These are phyloP conservation scores for Cygnus olor DNA, from an alignment of 2,797 vertebrate genomes.

Conservation along the genomic window DNA sequence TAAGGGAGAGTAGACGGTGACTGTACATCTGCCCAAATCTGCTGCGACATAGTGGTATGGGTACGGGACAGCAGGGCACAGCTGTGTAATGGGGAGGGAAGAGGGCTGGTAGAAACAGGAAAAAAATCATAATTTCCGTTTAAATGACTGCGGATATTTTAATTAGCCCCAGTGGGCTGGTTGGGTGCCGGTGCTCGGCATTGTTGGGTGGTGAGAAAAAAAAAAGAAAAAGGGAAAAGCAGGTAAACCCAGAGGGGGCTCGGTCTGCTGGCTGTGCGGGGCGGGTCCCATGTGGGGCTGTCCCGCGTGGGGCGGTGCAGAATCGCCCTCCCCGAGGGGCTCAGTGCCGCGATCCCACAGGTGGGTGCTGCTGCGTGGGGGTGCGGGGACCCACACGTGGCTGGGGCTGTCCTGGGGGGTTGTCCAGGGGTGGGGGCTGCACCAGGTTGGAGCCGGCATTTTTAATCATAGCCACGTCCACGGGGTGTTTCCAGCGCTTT, in stretches of 20 bases:
- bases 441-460: rapidly evolving
- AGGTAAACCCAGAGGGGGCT: rapidly evolving
- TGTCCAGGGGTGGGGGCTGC: not conserved
- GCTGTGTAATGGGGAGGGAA: not conserved
- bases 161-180: rapidly evolving
- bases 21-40: rapidly evolving
- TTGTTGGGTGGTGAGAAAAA: not conserved
- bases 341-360: not conserved
- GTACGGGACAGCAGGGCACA: not conserved
- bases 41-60: rapidly evolving
- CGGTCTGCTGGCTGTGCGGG: not conserved
- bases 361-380: not conserved
- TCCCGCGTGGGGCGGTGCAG: not conserved
- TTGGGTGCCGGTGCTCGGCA: not conserved
- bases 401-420: too few relatives aligned
- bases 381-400: not conserved
- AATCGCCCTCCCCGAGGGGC: not conserved
- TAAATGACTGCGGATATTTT: not conserved
- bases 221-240: not conserved
- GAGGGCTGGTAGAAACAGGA: not conserved
- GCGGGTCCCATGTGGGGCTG: not conserved
- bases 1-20: rapidly evolving
- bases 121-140: not conserved
- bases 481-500: not conserved
- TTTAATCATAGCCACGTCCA: rapidly evolving